These are phyloP conservation scores for Chinchilla lanigera DNA, from an alignment of 2,113 vertebrate species.

Conservation along the genomic window DNA sequence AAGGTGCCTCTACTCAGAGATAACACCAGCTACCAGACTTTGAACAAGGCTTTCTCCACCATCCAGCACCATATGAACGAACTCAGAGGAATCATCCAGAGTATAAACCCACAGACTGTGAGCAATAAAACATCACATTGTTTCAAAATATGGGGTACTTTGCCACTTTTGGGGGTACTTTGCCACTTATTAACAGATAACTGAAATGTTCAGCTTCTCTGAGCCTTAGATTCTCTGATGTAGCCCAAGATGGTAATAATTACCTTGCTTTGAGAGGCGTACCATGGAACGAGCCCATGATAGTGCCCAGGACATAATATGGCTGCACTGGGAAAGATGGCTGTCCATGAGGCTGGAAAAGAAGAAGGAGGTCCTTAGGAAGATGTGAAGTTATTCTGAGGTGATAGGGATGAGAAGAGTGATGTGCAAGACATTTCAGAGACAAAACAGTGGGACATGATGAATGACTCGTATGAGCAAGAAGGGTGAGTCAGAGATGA, in stretches of 20 bases:
- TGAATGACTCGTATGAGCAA: background rate
- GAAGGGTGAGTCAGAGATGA: slow-evolving; percentile 64
- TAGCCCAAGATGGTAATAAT: background rate
- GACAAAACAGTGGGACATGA: background rate
- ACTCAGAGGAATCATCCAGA: background rate
- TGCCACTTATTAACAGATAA: background rate
- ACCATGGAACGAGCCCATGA: background rate
- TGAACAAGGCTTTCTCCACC: background rate
- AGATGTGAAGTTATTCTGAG: background rate
- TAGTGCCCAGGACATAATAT: background rate
- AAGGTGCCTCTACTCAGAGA: background rate
- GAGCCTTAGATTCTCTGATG: background rate
- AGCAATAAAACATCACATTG: background rate
- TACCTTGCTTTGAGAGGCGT: background rate
- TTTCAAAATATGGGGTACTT: background rate
- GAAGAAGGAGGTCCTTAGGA: background rate
- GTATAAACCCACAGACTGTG: background rate
- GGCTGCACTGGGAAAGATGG: no score
- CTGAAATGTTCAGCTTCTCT: background rate
- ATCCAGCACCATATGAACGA: background rate
- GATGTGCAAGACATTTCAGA: slow-evolving; percentile 34
- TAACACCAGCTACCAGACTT: background rate
- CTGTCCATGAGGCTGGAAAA: background rate
- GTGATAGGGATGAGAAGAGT: background rate
- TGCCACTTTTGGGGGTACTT: background rate